Evolutionary conservation across 2,113 vertebrate species (phyloP), one percentile per base, ranked within the genome.

Genomic region (Coryphaenoides rupestris): DNA sequence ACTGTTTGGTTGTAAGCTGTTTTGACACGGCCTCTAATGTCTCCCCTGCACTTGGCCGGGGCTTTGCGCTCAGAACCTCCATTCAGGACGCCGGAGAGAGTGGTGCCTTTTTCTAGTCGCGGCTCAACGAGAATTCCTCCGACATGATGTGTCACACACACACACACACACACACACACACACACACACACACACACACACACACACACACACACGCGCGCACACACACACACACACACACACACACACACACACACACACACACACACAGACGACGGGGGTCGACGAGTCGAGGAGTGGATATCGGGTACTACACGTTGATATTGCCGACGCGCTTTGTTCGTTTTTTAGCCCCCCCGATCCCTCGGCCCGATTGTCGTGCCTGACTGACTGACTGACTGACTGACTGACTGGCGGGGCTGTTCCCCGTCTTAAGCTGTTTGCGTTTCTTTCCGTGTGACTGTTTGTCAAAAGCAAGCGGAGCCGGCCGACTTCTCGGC

Each of bases 11-110:
- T 80, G 28, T 83, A 80, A 85, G 84, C 79, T 89, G 84, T 89
- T 91, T 88, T 90, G 89, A 90, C 86, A 82, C 60, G 70, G 62
- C 60, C 62, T 62, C 72, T 86, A 87, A 90, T 88, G 70, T 88
- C 73, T 60, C 72, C 83, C 79, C 70, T 77, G 81, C 71, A 86
- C 70, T 81, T 83, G 75, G 79, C 78, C 68, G 21, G 70, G 65
- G 73, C 66, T 82, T 80, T 76, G 70, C 68, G 75, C 77, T 81
- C 72, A 74, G 65, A 76, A 68, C 61, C 24, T 13, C 16, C 33
- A 72, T 65, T 78, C 68, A 63, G 33, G 56, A 23, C 46, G 46
- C 68, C 5, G 58, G 74, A 68, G 69, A 64, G 74, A 76, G 68
- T 26, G 71, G 63, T 21, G 70, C 77, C 77, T 81, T 72, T 75